phyloP scores from a whole-genome alignment of 2,888 invertebrate genomes.

The Archips crataeganus region DNA sequence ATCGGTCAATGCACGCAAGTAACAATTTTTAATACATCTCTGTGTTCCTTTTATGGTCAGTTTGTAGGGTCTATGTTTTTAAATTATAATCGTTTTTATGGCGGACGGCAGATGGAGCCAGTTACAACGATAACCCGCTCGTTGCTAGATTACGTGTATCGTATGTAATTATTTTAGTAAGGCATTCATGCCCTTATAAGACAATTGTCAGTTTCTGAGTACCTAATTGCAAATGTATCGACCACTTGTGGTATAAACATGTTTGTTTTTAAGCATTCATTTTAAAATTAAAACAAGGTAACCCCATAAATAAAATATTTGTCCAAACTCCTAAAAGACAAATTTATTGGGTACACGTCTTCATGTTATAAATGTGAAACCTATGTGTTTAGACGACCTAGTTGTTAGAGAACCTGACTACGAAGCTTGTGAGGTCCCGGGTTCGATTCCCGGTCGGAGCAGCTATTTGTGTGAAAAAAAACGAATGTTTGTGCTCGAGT shows the following conservation, averaged over 20 bases:
- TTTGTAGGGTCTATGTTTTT: conserved; percentile 61
- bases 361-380: too few species aligned
- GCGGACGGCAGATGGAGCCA: conserved; percentile 64
- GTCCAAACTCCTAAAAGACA: background rate
- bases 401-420: too few species aligned
- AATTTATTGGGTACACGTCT: too few species aligned
- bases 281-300: background rate
- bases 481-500: too few species aligned
- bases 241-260: conserved; percentile 9
- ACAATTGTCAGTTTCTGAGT: conserved; percentile 39
- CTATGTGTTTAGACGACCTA: too few species aligned
- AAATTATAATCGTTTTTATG: conserved; percentile 64
- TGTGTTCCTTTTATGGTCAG: conserved; percentile 75
- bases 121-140: conserved; percentile 30
- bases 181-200: conserved; percentile 50
- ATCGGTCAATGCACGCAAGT: conserved; percentile 76
- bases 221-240: conserved; percentile 24
- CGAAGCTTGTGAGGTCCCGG: too few species aligned
- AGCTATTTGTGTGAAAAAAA: too few species aligned
- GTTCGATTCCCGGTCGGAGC: too few species aligned
- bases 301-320: background rate
- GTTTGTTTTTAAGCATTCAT: background rate
- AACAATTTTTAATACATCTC: conserved; percentile 81
- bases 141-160: conserved; percentile 46
- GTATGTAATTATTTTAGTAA: conserved; percentile 48